Percentiles rank a stretch among this genome's conserved stretches.
phyloP scores from a whole-genome alignment of 2,888 invertebrate genomes.

The Xestobium rufovillosum region DNA sequence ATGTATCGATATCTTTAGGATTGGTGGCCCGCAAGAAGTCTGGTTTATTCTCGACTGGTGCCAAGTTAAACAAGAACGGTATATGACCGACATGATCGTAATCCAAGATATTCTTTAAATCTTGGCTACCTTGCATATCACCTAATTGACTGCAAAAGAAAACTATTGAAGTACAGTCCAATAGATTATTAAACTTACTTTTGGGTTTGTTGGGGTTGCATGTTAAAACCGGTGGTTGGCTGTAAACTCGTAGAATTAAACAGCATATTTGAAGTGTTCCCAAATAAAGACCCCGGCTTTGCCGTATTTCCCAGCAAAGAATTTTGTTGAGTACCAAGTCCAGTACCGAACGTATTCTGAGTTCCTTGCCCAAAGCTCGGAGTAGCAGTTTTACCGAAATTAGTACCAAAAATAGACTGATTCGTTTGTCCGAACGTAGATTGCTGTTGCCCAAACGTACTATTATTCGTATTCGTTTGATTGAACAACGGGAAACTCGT shows the following conservation, averaged over 20 bases:
- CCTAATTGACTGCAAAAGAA: slow-evolving; percentile 10
- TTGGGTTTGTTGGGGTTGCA: slow-evolving; percentile 28
- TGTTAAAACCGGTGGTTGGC: slow-evolving; percentile 11
- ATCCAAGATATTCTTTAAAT: too few relatives aligned
- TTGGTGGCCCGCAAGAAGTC: slow-evolving; percentile 29
- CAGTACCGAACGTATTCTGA: slow-evolving; percentile 24
- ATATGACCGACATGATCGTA: slow-evolving; percentile 35
- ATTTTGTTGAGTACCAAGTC: slow-evolving; percentile 20
- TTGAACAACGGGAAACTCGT: slow-evolving; percentile 19
- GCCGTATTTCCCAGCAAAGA: slow-evolving; percentile 45
- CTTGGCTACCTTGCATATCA: slow-evolving; percentile 26
- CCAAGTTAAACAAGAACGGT: slow-evolving; percentile 32
- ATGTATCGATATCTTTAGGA: slow-evolving; percentile 34
- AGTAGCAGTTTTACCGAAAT: slow-evolving; percentile 33
- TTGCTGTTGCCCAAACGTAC: slow-evolving; percentile 17
- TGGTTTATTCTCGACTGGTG: slow-evolving; percentile 26
- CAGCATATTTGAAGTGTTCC: slow-evolving; percentile 34
- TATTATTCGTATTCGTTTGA: slow-evolving; percentile 28
- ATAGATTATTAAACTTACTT: slow-evolving; percentile 13
- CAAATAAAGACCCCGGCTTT: slow-evolving; percentile 49
- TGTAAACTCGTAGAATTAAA: slow-evolving; percentile 9
- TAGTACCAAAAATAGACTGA: slow-evolving; percentile 26
- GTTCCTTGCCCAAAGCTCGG: slow-evolving; percentile 26
- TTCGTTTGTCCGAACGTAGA: slow-evolving; percentile 19
- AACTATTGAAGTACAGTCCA: slow-evolving; percentile 7